These are phyloP conservation scores for Salticus scenicus DNA, from an alignment of 2,888 invertebrate species.

Conservation along the genomic window DNA sequence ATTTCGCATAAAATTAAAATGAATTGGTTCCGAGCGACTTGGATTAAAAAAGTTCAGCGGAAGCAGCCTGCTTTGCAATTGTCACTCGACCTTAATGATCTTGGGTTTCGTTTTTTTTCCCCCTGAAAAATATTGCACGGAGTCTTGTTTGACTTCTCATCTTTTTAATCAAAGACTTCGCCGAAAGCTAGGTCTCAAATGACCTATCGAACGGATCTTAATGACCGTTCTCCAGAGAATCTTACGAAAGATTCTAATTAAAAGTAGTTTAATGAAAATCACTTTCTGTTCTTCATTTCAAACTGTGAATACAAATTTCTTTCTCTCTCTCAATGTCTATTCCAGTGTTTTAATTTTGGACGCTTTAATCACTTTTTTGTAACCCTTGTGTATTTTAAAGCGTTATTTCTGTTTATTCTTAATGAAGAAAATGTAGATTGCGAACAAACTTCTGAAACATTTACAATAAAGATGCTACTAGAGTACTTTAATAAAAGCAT, in stretches of 20 bases:
- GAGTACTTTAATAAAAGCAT: slow-evolving; percentile 30
- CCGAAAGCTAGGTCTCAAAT: slow-evolving; percentile 61
- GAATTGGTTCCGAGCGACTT: neutral
- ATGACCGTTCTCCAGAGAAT: slow-evolving; percentile 55
- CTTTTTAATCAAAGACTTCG: slow-evolving; percentile 66
- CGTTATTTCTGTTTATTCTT: slow-evolving; percentile 33
- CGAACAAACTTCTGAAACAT: slow-evolving; percentile 14
- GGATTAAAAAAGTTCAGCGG: slow-evolving; percentile 51
- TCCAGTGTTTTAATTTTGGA: slow-evolving; percentile 64
- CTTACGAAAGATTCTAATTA: slow-evolving; percentile 66
- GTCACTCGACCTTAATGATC: slow-evolving; percentile 61
- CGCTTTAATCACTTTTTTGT: slow-evolving; percentile 62
- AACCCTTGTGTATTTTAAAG: slow-evolving; percentile 46
- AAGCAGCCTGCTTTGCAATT: slow-evolving; percentile 45
- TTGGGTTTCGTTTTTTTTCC: slow-evolving; percentile 51
- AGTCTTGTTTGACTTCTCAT: slow-evolving; percentile 64
- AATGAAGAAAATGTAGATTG: slow-evolving; percentile 47
- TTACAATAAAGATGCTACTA: neutral
- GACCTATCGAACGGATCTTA: slow-evolving; percentile 65
- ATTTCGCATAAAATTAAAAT: neutral
- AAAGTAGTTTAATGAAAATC: slow-evolving; percentile 69
- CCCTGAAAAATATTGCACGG: slow-evolving; percentile 50
- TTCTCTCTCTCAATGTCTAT: slow-evolving; percentile 53
- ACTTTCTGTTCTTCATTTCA: slow-evolving; percentile 65
- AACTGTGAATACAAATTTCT: slow-evolving; percentile 55